phyloP scores from a whole-genome alignment of 2,797 vertebrate genomes.

The Sarcoramphus papa region DNA sequence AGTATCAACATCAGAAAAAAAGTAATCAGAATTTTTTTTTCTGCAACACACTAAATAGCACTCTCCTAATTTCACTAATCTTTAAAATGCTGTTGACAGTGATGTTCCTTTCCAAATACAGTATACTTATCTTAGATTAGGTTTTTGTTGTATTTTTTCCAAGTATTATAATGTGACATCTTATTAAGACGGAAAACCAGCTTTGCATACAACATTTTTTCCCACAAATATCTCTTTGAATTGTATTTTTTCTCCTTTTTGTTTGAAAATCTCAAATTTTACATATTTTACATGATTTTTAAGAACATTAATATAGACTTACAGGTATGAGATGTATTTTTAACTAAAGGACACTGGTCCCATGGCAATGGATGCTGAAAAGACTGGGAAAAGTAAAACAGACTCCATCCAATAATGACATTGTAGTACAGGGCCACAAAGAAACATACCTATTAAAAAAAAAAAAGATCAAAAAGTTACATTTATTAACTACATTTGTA shows the following conservation, averaged over 20 bases:
- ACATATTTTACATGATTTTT: neutral
- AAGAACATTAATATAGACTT: slow-evolving; percentile 55
- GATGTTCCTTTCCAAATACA: neutral
- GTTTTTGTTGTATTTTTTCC: neutral
- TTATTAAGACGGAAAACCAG: neutral
- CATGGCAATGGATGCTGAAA: slow-evolving; percentile 96
- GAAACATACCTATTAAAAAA: slow-evolving; percentile 85
- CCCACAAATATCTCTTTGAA: neutral
- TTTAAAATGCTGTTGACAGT: neutral
- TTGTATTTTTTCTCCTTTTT: neutral
- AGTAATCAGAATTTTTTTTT: neutral
- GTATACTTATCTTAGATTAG: neutral
- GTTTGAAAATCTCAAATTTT: neutral
- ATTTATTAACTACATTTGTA: neutral
- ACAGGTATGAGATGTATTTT: slow-evolving; percentile 88
- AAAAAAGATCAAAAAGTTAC: neutral
- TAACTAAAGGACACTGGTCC: slow-evolving; percentile 92
- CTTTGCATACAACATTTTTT: neutral
- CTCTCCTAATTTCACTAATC: neutral
- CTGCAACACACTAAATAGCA: neutral
- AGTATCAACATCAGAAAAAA: neutral
- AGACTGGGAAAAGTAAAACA: slow-evolving; percentile 98
- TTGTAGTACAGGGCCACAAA: slow-evolving; percentile 98
- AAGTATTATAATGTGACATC: neutral
- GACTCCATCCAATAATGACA: slow-evolving; percentile 97